These are phyloP conservation scores for Stegostoma tigrinum DNA, from an alignment of 2,113 vertebrate species.

Conservation along the genomic window DNA sequence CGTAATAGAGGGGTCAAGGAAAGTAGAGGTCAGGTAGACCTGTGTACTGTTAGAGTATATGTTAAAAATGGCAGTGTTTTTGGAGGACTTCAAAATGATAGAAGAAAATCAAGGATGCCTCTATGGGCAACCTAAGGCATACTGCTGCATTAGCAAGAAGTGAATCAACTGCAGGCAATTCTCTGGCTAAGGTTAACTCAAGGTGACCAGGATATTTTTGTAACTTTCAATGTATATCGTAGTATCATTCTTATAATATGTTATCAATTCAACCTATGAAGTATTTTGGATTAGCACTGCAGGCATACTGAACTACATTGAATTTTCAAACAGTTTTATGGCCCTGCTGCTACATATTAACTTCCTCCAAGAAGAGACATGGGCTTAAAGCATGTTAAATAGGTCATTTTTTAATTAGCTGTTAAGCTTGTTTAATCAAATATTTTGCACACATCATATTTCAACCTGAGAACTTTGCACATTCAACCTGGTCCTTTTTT, in stretches of 20 bases:
- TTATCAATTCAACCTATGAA: background rate
- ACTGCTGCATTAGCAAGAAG: background rate
- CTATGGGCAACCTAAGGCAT: background rate
- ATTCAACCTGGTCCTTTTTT: background rate
- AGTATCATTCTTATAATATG: background rate
- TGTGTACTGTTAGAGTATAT: background rate
- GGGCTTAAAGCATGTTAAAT: background rate
- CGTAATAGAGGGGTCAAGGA: background rate
- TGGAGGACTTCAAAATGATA: background rate
- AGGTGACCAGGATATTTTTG: background rate
- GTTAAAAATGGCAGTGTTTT: background rate
- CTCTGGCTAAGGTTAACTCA: background rate
- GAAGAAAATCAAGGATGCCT: background rate
- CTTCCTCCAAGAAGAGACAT: background rate
- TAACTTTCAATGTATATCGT: background rate
- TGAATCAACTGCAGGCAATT: background rate
- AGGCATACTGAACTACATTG: background rate
- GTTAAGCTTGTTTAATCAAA: background rate
- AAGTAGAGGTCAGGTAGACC: background rate
- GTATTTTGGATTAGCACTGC: background rate
- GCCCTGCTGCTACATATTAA: background rate
- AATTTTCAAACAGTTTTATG: background rate
- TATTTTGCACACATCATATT: background rate
- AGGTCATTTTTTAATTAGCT: background rate
- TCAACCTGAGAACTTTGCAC: background rate